Percentiles rank a stretch among this genome's conserved stretches.
phyloP scores from a whole-genome alignment of 2,888 invertebrate species.

The Eretmocerus hayati region DNA sequence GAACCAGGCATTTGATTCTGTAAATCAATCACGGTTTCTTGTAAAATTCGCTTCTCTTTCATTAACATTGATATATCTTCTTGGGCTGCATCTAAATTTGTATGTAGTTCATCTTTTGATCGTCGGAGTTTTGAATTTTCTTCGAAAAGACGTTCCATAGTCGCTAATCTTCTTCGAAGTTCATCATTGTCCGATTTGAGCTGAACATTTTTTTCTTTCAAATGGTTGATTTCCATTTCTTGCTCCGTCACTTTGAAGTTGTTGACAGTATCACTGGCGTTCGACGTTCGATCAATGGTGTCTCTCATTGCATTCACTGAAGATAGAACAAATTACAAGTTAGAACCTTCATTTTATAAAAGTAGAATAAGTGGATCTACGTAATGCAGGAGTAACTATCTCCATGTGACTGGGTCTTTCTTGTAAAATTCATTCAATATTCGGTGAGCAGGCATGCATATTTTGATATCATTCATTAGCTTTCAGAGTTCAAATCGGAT shows the following conservation, averaged over 20 bases:
- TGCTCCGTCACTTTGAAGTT: slow-evolving; percentile 40
- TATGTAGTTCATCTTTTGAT: slow-evolving; percentile 56
- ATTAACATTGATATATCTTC: slow-evolving; percentile 65
- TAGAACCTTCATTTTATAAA: too few relatives aligned
- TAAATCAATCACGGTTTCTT: slow-evolving; percentile 63
- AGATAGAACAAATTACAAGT: too few relatives aligned
- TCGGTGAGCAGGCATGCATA: too few relatives aligned
- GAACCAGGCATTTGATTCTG: slow-evolving; percentile 52
- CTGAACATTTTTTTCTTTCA: slow-evolving; percentile 51
- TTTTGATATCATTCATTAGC: too few relatives aligned
- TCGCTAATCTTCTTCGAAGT: slow-evolving; percentile 54
- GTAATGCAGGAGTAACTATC: too few relatives aligned
- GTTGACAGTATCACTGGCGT: slow-evolving; percentile 3
- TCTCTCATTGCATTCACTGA: neutral
- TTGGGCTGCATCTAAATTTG: slow-evolving; percentile 61
- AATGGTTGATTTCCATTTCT: slow-evolving; percentile 48
- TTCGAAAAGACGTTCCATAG: slow-evolving; percentile 55
- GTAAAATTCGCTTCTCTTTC: slow-evolving; percentile 65
- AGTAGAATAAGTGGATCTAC: too few relatives aligned
- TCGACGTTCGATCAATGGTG: neutral
- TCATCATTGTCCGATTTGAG: slow-evolving; percentile 59
- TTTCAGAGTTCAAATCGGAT: too few relatives aligned
- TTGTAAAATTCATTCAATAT: too few relatives aligned
- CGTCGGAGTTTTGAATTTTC: slow-evolving; percentile 52
- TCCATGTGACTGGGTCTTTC: too few relatives aligned